Conservation (phyloP, 2,888 invertebrate species). For the Eilema sororculum region DNA sequence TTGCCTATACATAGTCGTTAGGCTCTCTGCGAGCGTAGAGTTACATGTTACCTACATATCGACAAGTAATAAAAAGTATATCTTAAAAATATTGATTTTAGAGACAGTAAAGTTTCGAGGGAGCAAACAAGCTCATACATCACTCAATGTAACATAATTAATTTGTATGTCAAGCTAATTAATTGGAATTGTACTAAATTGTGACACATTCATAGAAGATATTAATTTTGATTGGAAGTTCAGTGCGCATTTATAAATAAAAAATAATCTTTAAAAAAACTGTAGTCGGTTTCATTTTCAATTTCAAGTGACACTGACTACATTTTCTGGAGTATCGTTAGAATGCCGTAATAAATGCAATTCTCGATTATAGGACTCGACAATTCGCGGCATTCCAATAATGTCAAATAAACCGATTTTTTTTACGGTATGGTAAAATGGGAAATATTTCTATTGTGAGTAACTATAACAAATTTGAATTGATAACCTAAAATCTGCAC, state of each 20-base stretch:
- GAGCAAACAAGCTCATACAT: not conserved
- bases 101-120: not conserved
- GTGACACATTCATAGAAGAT: not conserved
- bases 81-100: too few species aligned
- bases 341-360: too few species aligned
- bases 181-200: constrained; percentile 42
- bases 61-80: too few species aligned
- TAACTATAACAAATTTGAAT: not conserved
- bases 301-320: not conserved
- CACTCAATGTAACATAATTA: constrained; percentile 29
- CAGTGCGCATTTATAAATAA: too few species aligned
- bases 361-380: too few species aligned
- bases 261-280: not conserved
- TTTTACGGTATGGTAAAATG: too few species aligned
- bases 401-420: too few species aligned
- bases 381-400: too few species aligned
- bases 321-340: too few species aligned
- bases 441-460: not conserved
- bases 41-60: too few species aligned
- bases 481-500: not conserved
- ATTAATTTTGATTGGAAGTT: not conserved
- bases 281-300: not conserved
- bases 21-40: not conserved
- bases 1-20: not conserved
- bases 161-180: constrained; percentile 35